phyloP scores from a whole-genome alignment of 2,888 invertebrate genomes.

The Zaprionus lineosus region DNA sequence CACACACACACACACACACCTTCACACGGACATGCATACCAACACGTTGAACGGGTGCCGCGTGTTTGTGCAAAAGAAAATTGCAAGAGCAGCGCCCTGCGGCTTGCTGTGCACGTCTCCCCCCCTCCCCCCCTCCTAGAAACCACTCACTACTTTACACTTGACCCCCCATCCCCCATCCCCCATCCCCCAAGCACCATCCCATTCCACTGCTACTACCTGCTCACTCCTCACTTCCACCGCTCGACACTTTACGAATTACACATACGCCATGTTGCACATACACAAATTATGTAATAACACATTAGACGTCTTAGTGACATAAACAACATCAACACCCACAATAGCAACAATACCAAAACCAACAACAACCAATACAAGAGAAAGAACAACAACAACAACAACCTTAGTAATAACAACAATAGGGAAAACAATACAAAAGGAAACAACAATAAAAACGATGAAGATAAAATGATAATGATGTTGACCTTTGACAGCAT shows the following conservation, averaged over 20 bases:
- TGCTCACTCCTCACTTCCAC: too few relatives aligned
- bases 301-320: conserved; percentile 37
- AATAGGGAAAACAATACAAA: too few relatives aligned
- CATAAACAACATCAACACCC: conserved; percentile 8
- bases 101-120: conserved; percentile 51
- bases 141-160: background rate
- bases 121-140: background rate
- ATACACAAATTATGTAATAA: conserved; percentile 62
- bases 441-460: conserved; percentile 1
- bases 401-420: conserved; percentile 3
- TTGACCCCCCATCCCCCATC: background rate
- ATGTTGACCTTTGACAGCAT: conserved; percentile 37
- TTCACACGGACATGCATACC: conserved; percentile 3
- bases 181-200: too few relatives aligned
- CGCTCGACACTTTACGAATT: conserved; percentile 52
- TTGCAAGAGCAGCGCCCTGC: conserved; percentile 58
- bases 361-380: background rate
- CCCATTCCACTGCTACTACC: too few relatives aligned
- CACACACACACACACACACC: conserved; percentile 11
- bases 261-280: conserved; percentile 72
- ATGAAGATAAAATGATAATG: conserved; percentile 13
- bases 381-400: background rate
- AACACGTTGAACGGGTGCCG: conserved; percentile 26
- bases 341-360: background rate
- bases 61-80: conserved; percentile 71